Evolutionary conservation across 2,888 invertebrate genomes (phyloP).

Genomic region (Trissoscelio sp.): DNA sequence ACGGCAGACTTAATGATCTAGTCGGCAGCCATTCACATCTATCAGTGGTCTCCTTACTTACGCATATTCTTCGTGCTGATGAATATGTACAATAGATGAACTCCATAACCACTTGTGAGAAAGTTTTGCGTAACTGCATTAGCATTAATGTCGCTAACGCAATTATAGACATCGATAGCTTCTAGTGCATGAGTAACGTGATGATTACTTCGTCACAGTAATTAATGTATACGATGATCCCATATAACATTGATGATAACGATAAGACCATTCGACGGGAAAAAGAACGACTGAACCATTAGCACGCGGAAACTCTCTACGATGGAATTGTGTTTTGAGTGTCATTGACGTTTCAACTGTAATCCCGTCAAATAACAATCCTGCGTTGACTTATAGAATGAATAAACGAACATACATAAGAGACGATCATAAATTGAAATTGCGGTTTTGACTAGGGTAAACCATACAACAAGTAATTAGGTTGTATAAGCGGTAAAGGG

Average conservation of each 20-base stretch:
- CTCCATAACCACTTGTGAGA: slow-evolving; percentile 12
- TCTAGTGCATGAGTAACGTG: not conserved
- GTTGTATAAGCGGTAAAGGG: slow-evolving; percentile 8
- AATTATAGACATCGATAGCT: slow-evolving; percentile 12
- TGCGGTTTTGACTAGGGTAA: slow-evolving; percentile 2
- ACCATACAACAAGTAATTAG: slow-evolving; percentile 19
- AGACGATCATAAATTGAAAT: not conserved
- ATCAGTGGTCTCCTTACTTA: not conserved
- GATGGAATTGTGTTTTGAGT: slow-evolving; percentile 10
- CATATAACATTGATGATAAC: not conserved
- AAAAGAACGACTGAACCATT: not conserved
- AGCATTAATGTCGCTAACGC: slow-evolving; percentile 23
- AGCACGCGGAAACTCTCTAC: not conserved
- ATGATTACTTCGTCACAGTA: not conserved
- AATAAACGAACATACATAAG: slow-evolving; percentile 7
- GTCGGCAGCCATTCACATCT: not conserved
- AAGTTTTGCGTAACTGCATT: slow-evolving; percentile 31
- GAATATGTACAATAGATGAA: slow-evolving; percentile 25
- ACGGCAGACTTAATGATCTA: not conserved
- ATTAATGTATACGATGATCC: slow-evolving; percentile 8
- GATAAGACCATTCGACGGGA: not conserved
- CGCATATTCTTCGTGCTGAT: slow-evolving; percentile 5
- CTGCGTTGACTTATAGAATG: not conserved
- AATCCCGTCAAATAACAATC: slow-evolving; percentile 1
- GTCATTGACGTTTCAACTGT: not conserved